Percentiles rank a stretch among this genome's conserved stretches.
Evolutionary conservation across 1,140 invertebrate genomes (phyloP).

Genomic region (Penaeus chinensis): DNA sequence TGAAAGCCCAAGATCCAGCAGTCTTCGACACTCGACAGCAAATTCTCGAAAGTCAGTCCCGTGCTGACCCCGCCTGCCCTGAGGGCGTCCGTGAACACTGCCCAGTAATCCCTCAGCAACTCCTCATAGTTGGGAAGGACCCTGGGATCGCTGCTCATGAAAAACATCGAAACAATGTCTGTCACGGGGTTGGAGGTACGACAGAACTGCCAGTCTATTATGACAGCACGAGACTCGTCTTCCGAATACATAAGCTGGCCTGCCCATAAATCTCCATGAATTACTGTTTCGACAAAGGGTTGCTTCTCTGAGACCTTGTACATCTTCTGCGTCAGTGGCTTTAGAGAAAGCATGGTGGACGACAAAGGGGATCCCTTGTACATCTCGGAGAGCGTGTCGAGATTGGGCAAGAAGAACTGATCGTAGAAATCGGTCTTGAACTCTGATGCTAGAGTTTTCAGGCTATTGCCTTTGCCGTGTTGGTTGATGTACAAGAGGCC

Average conservation of each 20-base stretch:
- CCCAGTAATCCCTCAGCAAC: constrained; percentile 37
- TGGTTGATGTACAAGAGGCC: constrained; percentile 23
- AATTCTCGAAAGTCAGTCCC: constrained; percentile 26
- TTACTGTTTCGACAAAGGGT: constrained; percentile 27
- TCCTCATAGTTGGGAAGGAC: constrained; percentile 36
- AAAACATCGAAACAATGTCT: constrained; percentile 52
- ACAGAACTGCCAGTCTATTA: constrained; percentile 54
- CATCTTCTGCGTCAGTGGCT: constrained; percentile 22
- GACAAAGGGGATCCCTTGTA: constrained; percentile 26
- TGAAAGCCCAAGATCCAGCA: constrained; percentile 44
- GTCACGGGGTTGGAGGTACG: constrained; percentile 30
- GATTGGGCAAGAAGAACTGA: constrained; percentile 30
- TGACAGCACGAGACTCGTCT: constrained; percentile 25
- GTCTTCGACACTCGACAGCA: constrained; percentile 35
- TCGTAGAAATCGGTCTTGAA: constrained; percentile 30
- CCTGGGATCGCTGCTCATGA: constrained; percentile 41
- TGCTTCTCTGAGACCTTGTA: background rate
- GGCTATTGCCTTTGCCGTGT: background rate
- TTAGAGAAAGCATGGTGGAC: constrained; percentile 18
- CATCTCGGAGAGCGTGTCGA: constrained; percentile 31
- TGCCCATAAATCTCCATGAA: constrained; percentile 49
- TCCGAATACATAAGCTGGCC: constrained; percentile 41
- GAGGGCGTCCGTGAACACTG: constrained; percentile 4
- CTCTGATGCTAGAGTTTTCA: background rate
- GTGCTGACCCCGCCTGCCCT: background rate